Base-by-base conservation (phyloP, 2,797 vertebrate genomes). In the Spatula versicolor region DNA sequence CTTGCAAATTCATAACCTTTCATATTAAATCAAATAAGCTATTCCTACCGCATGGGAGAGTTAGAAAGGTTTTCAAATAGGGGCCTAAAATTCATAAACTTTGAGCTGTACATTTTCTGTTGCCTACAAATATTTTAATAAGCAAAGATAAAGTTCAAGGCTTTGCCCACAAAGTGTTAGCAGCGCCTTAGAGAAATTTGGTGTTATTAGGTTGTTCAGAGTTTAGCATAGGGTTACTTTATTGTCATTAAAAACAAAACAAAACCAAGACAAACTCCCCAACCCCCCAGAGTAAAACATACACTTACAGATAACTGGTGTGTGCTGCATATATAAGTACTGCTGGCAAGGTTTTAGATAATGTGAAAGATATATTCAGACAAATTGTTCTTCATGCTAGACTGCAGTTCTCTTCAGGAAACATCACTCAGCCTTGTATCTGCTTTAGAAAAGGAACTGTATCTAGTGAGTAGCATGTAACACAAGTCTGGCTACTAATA, bases 41-140 rank as follows among this genome's bases (percentile, higher is more conserved):
- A 35, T 85, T 91, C 68, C 55, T 79, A 72, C 50, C 85, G 21
- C 78, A 71, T 56, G 41, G 82, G 73, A 80, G 26, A 90, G 66
- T 80, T 74, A 78, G 45, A 92, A 86, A n/a, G 59, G 39, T 92
- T 92, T 92, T 90, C 25, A 54, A 48, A 86, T 28, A 76, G 50
- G 35, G 76, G 28, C 6, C 50, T 11, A 6, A 93, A 80, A 95
- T 95, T 97, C 96, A 95, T 91, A 96, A 96, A 75, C 19, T 63
- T 80, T 66, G 17, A 71, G 12, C 31, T 93, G 26, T 77, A 39
- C 46, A 72, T 87, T 96, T 96, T 87, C 35, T 56, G 39, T 50
- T 83, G 20, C 74, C 54, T 85, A 75, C 58, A 80, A 96, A 92
- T 92, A 95, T 94, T 97, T 98, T 97, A 95, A 94, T 78, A 95